Evolutionary conservation across 2,888 invertebrate genomes (phyloP), one percentile per base, ranked within the genome.

Genomic region (Stenodera caucasica): DNA sequence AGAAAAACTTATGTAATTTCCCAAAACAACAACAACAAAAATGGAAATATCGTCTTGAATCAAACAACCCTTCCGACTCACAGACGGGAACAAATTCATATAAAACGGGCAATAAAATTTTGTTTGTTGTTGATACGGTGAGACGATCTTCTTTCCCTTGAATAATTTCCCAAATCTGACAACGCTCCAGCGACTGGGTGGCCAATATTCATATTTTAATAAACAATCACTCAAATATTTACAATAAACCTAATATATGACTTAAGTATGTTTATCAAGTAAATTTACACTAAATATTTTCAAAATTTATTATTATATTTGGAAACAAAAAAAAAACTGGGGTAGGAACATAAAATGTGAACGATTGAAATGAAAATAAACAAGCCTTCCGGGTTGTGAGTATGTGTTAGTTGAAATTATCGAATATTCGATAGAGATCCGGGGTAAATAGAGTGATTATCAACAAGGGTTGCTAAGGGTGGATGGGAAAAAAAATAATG

Each of bases 281-380:
- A 51, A 26, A 51, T 51, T 51, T 51, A 51, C 51, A 30, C 23
- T 29, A 51, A 51, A 51, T n/a, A n/a, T n/a, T n/a, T n/a, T n/a
- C n/a, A n/a, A 30, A 51, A 51, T 51, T 32, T 32, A 11, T 32
- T 18, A 18, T 18, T 40, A 18, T 40, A 40, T 40, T 40, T 40
- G 8, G 18, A 40, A 40, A 15, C 18, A 40, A 18, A 2, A 18
- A 11, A 9, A 6, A 18, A 37, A 37, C 15, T 3, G 37, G 37
- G 37, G 11, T 2, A 4, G 7, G n/a, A 14, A n/a, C 14, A 9
- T 5, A 30, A 9, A 30, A 30, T 30, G 8, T 30, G 2, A 14
- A n/a, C n/a, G 15, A 37, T 37, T 37, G 0, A 18, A 37, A 37
- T 15, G 18, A 37, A 37, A 37, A 18, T 15, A 37, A 37, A 40